Evolutionary conservation across 2,113 vertebrate genomes (phyloP).

Genomic region (Tamias sibiricus): DNA sequence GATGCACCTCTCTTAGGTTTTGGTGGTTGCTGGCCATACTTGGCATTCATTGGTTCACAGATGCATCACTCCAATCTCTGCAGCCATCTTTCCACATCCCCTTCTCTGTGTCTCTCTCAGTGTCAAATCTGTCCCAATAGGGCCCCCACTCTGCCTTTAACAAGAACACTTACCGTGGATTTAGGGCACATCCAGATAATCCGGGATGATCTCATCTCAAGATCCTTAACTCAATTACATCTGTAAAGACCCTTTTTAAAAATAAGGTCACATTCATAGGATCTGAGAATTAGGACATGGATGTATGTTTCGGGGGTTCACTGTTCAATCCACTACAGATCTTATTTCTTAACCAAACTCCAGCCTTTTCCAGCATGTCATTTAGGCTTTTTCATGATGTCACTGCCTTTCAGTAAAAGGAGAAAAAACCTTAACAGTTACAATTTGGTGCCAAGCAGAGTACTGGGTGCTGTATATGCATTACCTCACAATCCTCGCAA

Average conservation of each 20-base stretch:
- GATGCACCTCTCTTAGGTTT: neutral
- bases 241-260: neutral
- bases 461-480: neutral
- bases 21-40: neutral
- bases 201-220: neutral
- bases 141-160: neutral
- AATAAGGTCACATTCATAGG: neutral
- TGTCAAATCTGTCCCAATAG: neutral
- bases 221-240: constrained; percentile 40
- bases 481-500: neutral
- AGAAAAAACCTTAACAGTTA: neutral
- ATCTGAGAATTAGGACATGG: neutral
- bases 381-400: constrained; percentile 5
- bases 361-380: neutral
- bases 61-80: neutral
- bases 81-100: neutral
- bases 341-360: constrained; percentile 9
- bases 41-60: neutral
- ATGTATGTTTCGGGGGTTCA: neutral
- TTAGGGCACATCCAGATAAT: constrained; percentile 26
- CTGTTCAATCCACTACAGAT: neutral
- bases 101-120: neutral
- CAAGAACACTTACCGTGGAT: neutral
- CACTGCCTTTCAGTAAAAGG: neutral
- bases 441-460: neutral